Evolutionary conservation across 2,797 vertebrate genomes (phyloP), one percentile per base, ranked within the genome.

Genomic region (Carduelis carduelis): DNA sequence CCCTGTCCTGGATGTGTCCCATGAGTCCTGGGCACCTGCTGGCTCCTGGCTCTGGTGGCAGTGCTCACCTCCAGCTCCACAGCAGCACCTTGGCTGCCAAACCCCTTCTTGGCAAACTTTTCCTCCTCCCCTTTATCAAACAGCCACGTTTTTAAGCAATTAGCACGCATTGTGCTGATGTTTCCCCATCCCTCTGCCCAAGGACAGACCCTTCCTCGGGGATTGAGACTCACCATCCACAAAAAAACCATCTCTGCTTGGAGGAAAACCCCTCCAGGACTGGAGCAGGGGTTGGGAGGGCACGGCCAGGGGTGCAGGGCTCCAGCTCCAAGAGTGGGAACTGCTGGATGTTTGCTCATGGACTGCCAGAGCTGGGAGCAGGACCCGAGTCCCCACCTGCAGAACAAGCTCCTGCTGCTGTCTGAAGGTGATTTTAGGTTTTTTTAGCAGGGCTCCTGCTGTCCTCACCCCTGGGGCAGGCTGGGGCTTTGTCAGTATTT

Each of bases 311-410:
- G 30, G 6, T 53, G 30, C 52, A 32, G 19, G 30, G 12, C 30
- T 53, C 12, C 28, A 80, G 60, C 35, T 53, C 55, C 0, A 0
- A 6, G 30, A 5, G 11, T 1, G 27, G 60, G 30, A 82, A 2
- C 27, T 72, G 60, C 8, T 70, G n/a, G 27, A 11, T 47, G 14
- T 72, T 50, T 60, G 18, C 41, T 74, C 20, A 0, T 0, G 14
- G 39, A 6, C 11, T 4, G 2, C 20, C 63, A 39, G 57, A 0
- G 1, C 77, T 49, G 71, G 26, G n/a, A 75, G 61, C 53, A 60
- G 60, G 13, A 70, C n/a, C n/a, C 2, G 21, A 30, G 35, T 52
- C 30, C 56, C 34, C 61, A 24, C 0, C 28, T 74, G 60, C 83
- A 65, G 34, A 63, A 55, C 17, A 5, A 56, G 41, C 47, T 1